phyloP scores from a whole-genome alignment of 2,113 vertebrate genomes.

The Pelecanus crispus region DNA sequence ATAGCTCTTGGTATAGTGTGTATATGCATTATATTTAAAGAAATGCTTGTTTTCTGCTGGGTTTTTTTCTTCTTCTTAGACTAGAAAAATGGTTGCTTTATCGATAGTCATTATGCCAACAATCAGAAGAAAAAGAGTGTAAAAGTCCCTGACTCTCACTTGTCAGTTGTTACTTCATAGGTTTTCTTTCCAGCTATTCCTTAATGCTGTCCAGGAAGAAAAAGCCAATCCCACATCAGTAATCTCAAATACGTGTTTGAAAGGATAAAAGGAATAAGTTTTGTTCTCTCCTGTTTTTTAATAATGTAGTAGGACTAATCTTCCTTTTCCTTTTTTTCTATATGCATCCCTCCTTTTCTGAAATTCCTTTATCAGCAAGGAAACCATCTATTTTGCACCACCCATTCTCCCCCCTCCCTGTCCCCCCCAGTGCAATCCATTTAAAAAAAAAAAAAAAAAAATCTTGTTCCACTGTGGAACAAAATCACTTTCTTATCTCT shows the following conservation, averaged over 20 bases:
- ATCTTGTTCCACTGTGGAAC: neutral
- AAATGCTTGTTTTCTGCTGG: neutral
- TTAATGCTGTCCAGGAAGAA: neutral
- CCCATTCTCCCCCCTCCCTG: neutral
- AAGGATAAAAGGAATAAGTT: neutral
- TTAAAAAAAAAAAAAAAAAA: neutral
- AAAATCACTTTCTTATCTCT: constrained; percentile 10
- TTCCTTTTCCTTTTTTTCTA: neutral
- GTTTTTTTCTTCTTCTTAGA: neutral
- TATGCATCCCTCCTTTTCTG: neutral
- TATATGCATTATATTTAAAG: neutral
- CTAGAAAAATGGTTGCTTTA: neutral
- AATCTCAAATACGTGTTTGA: neutral
- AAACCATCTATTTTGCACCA: neutral
- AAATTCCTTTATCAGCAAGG: neutral
- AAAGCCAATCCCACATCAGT: neutral
- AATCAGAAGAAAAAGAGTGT: neutral
- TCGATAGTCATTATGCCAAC: neutral
- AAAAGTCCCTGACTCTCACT: neutral
- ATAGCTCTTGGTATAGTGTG: neutral
- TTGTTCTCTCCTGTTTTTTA: neutral
- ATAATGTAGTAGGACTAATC: neutral
- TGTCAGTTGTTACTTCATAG: neutral
- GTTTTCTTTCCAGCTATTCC: neutral
- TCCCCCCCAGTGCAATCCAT: neutral